Evolutionary conservation across 2,797 vertebrate species (phyloP).

Genomic region (Microhierax caerulescens): DNA sequence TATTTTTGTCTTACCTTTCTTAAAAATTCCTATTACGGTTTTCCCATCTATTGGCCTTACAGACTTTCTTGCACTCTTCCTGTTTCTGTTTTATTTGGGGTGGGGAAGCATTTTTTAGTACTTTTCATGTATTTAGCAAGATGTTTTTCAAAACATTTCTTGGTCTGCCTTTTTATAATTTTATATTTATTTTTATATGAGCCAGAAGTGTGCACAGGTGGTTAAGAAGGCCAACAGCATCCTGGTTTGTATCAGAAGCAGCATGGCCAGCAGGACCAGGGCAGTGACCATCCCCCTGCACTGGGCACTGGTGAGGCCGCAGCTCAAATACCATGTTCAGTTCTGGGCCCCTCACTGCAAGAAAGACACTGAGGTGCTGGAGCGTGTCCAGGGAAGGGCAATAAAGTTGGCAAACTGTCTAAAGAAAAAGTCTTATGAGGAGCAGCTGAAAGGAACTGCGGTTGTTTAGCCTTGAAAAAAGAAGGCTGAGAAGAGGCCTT

Average conservation of each 20-base stretch:
- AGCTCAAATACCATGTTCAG: fast-evolving
- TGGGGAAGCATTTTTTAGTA: not conserved
- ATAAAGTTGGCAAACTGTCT: not conserved
- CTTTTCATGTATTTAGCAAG: not conserved
- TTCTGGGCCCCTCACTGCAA: not conserved
- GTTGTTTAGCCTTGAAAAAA: not conserved
- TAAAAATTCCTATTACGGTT: not conserved
- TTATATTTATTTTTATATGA: not conserved
- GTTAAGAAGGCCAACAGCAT: not conserved
- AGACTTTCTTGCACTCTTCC: not conserved
- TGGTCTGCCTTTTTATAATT: not conserved
- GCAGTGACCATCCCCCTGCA: too few relatives aligned
- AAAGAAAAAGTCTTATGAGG: not conserved
- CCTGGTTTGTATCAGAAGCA: not conserved
- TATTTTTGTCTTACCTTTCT: not conserved
- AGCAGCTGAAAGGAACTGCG: not conserved
- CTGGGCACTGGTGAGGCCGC: not conserved
- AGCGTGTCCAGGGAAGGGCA: not conserved
- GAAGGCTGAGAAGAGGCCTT: not conserved
- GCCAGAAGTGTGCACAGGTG: not conserved
- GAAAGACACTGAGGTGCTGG: not conserved
- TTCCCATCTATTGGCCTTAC: not conserved
- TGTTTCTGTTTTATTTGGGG: not conserved
- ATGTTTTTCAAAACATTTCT: not conserved
- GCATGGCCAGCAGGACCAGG: not conserved